Evolutionary conservation across 2,888 invertebrate genomes (phyloP).

Genomic region (Anoplius nigerrimus): DNA sequence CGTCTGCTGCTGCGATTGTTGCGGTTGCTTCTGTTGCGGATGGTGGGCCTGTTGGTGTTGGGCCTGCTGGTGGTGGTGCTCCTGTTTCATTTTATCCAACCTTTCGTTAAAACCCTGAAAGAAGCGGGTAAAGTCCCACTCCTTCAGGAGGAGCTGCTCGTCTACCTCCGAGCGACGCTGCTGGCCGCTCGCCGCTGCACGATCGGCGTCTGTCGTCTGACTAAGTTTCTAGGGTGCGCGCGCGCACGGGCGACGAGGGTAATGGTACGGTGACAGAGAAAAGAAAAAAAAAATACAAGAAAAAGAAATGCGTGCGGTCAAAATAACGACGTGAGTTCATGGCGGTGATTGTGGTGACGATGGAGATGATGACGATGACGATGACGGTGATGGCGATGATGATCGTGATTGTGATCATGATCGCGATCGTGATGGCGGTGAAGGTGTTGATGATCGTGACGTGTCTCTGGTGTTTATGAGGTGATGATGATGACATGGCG

Average conservation of each 20-base stretch:
- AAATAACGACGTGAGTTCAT: conserved; percentile 59
- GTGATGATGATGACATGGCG: conserved; percentile 6
- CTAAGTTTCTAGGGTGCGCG: conserved; percentile 66
- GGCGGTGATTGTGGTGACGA: conserved; percentile 36
- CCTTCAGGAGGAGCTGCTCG: conserved; percentile 87
- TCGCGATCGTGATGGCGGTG: too few species aligned
- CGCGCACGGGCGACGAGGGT: conserved; percentile 57
- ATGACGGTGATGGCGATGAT: background rate
- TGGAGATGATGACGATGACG: conserved; percentile 27
- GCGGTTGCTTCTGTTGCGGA: conserved; percentile 7
- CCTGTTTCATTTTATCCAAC: conserved; percentile 75
- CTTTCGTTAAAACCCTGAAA: conserved; percentile 79
- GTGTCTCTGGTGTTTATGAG: background rate
- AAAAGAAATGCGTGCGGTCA: conserved; percentile 72
- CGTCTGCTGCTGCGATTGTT: background rate
- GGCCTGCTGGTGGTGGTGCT: conserved; percentile 50
- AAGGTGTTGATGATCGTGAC: too few species aligned
- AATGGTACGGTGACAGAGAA: conserved; percentile 57
- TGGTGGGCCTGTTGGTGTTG: conserved; percentile 15
- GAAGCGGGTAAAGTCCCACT: conserved; percentile 92
- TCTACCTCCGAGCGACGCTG: conserved; percentile 79
- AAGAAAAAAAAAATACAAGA: conserved; percentile 58
- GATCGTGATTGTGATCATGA: background rate
- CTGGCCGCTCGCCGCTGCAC: conserved; percentile 64
- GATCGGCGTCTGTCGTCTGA: conserved; percentile 68